These are phyloP conservation scores for Perca fluviatilis DNA, from an alignment of 2,113 vertebrate genomes.

Conservation along the genomic window DNA sequence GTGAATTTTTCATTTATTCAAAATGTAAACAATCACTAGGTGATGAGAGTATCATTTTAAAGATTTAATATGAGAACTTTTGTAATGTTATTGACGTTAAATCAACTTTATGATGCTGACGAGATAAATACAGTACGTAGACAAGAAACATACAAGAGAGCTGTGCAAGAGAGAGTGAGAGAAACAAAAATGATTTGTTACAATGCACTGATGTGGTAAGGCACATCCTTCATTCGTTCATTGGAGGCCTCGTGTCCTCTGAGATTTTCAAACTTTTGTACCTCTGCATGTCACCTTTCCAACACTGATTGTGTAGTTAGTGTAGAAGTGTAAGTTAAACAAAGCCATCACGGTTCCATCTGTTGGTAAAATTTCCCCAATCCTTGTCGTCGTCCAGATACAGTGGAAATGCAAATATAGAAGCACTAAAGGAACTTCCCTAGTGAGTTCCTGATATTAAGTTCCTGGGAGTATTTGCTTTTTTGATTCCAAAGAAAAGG, in stretches of 20 bases:
- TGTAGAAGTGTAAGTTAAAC: neutral
- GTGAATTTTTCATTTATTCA: neutral
- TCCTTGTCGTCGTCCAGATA: constrained; percentile 14
- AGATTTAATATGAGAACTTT: too few species aligned
- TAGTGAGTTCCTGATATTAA: constrained; percentile 12
- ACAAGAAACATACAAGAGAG: neutral
- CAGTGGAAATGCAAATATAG: constrained; percentile 12
- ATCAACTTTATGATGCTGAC: neutral
- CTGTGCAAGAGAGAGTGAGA: neutral
- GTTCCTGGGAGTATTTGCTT: constrained; percentile 2
- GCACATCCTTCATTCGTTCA: too few species aligned
- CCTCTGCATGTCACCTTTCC: neutral
- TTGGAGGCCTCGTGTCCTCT: neutral
- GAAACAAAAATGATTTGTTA: neutral
- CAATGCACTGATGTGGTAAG: neutral
- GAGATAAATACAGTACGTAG: neutral
- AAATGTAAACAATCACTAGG: neutral
- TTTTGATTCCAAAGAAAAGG: neutral
- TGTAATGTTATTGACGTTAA: neutral
- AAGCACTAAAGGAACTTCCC: constrained; percentile 19
- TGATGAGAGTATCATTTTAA: neutral
- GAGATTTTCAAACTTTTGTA: neutral
- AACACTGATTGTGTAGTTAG: neutral
- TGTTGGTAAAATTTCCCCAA: constrained; percentile 8
- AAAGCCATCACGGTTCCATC: neutral